phyloP scores from a whole-genome alignment of 2,113 vertebrate genomes.

The Eulemur macaco region DNA sequence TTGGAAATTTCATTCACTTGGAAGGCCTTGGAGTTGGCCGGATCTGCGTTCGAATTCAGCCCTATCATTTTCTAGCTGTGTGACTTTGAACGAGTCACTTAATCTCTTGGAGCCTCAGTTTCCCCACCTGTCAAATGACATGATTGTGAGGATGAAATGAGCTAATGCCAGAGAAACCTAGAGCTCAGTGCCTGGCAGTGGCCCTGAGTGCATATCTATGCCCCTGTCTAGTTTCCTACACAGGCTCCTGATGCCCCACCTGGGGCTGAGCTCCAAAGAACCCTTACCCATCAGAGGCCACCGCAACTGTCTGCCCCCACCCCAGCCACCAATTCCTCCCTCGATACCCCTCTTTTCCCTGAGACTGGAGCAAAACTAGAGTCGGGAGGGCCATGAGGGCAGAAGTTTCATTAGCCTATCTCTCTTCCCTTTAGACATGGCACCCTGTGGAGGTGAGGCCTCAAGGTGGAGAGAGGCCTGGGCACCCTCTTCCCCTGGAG shows the following conservation, averaged over 20 bases:
- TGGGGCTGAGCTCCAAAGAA: not conserved
- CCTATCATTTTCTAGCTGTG: not conserved
- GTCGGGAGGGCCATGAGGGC: not conserved
- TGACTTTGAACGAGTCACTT: not conserved
- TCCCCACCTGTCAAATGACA: not conserved
- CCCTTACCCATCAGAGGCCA: not conserved
- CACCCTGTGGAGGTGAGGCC: not conserved
- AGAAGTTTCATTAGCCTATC: not conserved
- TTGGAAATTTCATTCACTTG: not conserved
- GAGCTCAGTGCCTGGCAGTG: not conserved
- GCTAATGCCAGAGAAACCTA: not conserved
- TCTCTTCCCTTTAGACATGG: constrained; percentile 13
- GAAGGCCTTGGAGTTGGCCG: not conserved
- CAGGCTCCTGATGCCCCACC: not conserved
- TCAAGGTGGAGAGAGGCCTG: not conserved
- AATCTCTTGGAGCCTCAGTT: not conserved
- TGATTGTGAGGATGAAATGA: not conserved
- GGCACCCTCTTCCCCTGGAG: not conserved
- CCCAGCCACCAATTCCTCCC: not conserved
- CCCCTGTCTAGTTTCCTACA: not conserved
- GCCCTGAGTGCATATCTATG: not conserved
- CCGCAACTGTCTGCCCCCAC: not conserved
- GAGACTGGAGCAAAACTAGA: not conserved
- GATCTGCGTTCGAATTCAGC: not conserved
- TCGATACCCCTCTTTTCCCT: not conserved